Base-by-base conservation (phyloP, 2,888 invertebrate genomes). In the Boloria euphrosyne region DNA sequence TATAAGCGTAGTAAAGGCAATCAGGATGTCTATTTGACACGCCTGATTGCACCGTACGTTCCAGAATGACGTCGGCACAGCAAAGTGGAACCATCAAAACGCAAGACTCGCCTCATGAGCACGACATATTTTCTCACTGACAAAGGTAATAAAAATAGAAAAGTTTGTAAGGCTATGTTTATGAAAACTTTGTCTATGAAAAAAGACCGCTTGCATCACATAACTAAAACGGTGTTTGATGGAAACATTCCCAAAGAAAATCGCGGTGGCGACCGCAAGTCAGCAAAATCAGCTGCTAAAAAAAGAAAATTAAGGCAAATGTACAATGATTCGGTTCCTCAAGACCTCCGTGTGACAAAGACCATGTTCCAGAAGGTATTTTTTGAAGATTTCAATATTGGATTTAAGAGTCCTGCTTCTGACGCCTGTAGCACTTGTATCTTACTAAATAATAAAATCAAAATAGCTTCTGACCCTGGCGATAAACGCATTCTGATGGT, bases 371-470 rank as follows among this genome's bases (percentile, higher is more conserved):
- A 64, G 67, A 72, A 65, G 54, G 64, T 70, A 50, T 74, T 73
- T n/a, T 69, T 52, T 63, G 61, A 62, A 71, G 73, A 72, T 57
- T 73, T 74, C 68, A 78, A 78, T 70, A 72, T 79, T 53, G 78
- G 78, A 55, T 78, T 79, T 66, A 71, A 65, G 17, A 63, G 70
- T 46, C 79, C 79, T 75, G 70, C 76, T 22, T 68, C 71, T 59
- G 76, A 78, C 69, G 72, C 58, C 46, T 79, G 78, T 68, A 73
- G 67, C 54, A 63, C 65, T 13, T 77, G 75, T 67, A 71, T 58
- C 27, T 67, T 73, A 60, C 59, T 65, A 55, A 52, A 47, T 60
- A 71, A 75, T 54, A 71, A 66, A 71, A 70, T 71, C 43, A 76
- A 74, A 76, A 64, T 44, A 44, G 66, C 65, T 65, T 67, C 57